Conservation (phyloP, 2,113 vertebrate genomes). For the Callipepla californica region DNA sequence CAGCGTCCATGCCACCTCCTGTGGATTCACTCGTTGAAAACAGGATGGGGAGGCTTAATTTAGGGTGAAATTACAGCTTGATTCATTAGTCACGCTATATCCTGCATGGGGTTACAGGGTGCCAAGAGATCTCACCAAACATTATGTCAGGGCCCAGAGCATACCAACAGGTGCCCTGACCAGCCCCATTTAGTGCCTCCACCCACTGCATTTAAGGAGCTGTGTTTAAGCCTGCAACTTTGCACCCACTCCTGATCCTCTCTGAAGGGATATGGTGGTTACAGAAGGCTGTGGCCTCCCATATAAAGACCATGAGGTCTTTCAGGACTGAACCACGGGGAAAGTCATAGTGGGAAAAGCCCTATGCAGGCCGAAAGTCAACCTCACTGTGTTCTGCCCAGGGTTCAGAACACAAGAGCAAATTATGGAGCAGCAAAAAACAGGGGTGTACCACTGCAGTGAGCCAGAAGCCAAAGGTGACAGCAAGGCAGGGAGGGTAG, state of each 20-base stretch:
- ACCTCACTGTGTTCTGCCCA: background rate
- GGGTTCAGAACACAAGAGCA: background rate
- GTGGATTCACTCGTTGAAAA: background rate
- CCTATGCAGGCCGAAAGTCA: background rate
- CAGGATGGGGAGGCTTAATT: slow-evolving; percentile 34
- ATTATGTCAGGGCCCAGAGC: background rate
- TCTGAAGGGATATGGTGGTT: background rate
- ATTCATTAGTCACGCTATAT: slow-evolving; percentile 18
- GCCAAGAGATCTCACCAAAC: slow-evolving; percentile 7
- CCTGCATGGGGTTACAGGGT: background rate
- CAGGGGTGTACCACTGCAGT: background rate
- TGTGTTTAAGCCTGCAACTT: background rate
- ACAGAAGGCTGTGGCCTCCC: background rate
- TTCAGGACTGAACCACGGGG: background rate
- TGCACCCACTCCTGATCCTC: background rate
- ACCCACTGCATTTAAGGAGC: background rate
- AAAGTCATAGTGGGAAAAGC: background rate
- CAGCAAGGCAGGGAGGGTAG: background rate
- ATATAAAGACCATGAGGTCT: background rate
- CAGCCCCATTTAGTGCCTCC: background rate
- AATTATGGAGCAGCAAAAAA: background rate
- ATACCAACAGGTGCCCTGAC: background rate
- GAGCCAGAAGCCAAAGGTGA: background rate
- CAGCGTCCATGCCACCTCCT: background rate
- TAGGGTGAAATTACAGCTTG: background rate